Conservation (phyloP, 2,113 vertebrate genomes). For the Malurus alboscapulatus region DNA sequence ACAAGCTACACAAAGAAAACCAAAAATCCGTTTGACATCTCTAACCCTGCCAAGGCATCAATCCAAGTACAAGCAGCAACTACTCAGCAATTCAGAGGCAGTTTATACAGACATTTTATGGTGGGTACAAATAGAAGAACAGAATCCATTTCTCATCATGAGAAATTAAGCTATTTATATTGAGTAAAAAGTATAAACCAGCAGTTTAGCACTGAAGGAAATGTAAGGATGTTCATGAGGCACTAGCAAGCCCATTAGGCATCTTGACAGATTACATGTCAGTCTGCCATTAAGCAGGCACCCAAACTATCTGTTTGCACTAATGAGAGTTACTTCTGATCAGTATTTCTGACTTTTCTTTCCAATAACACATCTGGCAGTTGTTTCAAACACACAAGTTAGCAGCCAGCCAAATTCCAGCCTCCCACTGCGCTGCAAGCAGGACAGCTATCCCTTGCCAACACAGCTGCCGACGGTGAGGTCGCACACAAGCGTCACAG, state of each 20-base stretch:
- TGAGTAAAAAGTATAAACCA: background rate
- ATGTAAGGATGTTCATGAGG: accelerated
- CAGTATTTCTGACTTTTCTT: background rate
- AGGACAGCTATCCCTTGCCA: background rate
- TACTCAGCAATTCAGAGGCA: background rate
- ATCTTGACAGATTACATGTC: background rate
- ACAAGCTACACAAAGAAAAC: constrained; percentile 59
- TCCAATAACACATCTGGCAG: background rate
- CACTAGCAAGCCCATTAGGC: background rate
- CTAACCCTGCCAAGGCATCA: constrained; percentile 53
- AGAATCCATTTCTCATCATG: background rate
- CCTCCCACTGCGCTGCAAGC: background rate
- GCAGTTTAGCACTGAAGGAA: background rate
- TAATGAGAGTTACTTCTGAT: background rate
- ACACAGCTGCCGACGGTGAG: background rate
- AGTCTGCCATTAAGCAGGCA: background rate
- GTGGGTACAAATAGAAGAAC: background rate
- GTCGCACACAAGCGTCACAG: background rate
- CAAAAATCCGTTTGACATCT: constrained; percentile 58
- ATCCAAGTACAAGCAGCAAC: constrained; percentile 49
- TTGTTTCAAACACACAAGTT: background rate
- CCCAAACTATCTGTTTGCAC: background rate
- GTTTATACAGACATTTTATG: constrained; percentile 8
- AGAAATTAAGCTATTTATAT: background rate
- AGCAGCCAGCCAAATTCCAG: background rate